Percentiles rank a stretch among this genome's conserved stretches.
Evolutionary conservation across 2,888 invertebrate species (phyloP).

Genomic region (Acronicta alni): DNA sequence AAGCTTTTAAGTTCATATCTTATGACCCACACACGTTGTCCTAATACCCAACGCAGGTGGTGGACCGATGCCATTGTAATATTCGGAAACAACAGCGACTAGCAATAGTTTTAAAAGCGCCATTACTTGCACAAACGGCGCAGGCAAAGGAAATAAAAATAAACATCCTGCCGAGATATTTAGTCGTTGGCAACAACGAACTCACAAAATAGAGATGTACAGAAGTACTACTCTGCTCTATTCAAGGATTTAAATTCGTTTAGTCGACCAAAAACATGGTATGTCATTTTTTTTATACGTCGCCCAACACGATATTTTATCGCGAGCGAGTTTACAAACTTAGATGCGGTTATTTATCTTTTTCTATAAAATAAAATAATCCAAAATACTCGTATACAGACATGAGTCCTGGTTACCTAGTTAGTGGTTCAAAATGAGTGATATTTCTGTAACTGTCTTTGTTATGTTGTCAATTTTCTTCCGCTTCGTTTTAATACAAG

Average conservation of each 20-base stretch:
- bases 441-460: slow-evolving; percentile 14
- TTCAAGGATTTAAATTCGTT: background rate
- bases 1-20: background rate
- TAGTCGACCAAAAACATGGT: too few relatives aligned
- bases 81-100: slow-evolving; percentile 42
- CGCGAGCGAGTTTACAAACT: too few relatives aligned
- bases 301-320: too few relatives aligned
- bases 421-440: background rate
- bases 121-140: slow-evolving; percentile 53
- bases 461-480: slow-evolving; percentile 14
- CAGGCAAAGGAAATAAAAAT: slow-evolving; percentile 52
- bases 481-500: slow-evolving; percentile 37
- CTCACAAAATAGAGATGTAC: background rate
- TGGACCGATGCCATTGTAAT: slow-evolving; percentile 27
- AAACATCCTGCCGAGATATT: slow-evolving; percentile 49
- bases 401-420: too few relatives aligned
- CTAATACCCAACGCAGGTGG: slow-evolving; percentile 30
- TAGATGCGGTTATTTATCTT: too few relatives aligned
- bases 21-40: background rate
- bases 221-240: slow-evolving; percentile 18
- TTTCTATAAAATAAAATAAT: too few relatives aligned
- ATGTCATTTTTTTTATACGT: too few relatives aligned
- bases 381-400: too few relatives aligned
- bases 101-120: slow-evolving; percentile 55
- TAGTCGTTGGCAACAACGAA: slow-evolving; percentile 40